These are phyloP conservation scores for Triops cancriformis DNA, from an alignment of 1,140 invertebrate species.

Conservation along the genomic window DNA sequence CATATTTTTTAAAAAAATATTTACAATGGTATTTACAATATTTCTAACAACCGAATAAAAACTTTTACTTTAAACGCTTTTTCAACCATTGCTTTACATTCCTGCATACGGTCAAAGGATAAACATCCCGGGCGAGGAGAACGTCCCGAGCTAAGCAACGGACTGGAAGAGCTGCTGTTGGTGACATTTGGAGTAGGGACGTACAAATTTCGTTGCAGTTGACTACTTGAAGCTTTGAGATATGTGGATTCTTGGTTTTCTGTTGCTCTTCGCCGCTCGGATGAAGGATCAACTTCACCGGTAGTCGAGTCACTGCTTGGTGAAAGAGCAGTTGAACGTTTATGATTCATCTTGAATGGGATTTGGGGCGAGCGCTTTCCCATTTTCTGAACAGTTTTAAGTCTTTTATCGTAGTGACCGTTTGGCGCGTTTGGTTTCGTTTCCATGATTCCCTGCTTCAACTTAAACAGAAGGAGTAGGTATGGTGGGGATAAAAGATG, in stretches of 20 bases:
- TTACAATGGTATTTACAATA: too few relatives aligned
- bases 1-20: too few relatives aligned
- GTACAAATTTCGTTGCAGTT: background rate
- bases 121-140: background rate
- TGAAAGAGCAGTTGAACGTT: background rate
- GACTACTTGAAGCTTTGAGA: background rate
- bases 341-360: background rate
- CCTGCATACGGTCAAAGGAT: background rate
- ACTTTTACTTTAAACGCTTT: background rate
- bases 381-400: background rate
- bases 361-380: background rate
- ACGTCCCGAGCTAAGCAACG: background rate
- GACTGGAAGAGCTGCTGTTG: background rate
- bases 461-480: background rate
- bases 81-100: background rate
- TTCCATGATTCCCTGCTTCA: background rate
- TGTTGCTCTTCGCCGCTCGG: background rate
- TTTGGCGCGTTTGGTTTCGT: background rate
- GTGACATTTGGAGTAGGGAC: background rate
- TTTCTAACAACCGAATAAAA: too few relatives aligned
- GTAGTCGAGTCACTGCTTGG: background rate
- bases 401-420: background rate
- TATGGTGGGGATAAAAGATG: background rate
- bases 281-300: background rate
- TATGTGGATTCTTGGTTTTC: conserved; percentile 11